These are phyloP conservation scores for Trichogramma pretiosum DNA, from an alignment of 1,140 invertebrate species.

Conservation along the genomic window DNA sequence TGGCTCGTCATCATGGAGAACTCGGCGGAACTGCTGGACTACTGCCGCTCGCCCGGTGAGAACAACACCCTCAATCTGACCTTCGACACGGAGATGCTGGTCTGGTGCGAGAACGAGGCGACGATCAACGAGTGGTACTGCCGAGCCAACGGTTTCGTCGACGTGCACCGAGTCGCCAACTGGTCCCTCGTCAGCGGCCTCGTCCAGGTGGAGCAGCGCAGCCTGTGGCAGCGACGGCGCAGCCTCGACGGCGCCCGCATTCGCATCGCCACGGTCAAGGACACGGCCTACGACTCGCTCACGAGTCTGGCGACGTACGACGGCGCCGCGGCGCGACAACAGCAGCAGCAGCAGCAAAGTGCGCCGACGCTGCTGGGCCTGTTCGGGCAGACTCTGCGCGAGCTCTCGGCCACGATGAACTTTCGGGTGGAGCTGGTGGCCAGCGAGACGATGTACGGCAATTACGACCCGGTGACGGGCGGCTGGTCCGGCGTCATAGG, in stretches of 20 bases:
- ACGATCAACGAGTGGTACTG: conserved; percentile 11
- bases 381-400: conserved; percentile 1
- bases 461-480: background rate
- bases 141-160: background rate
- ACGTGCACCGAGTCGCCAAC: background rate
- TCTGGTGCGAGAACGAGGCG: conserved; percentile 5
- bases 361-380: background rate
- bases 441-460: background rate
- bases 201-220: background rate
- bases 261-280: conserved; percentile 7
- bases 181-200: background rate
- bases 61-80: conserved; percentile 7
- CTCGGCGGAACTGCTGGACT: background rate
- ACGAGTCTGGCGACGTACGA: background rate
- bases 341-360: no score
- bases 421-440: background rate
- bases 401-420: background rate
- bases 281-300: background rate
- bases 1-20: conserved; percentile 9
- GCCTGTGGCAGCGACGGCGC: background rate
- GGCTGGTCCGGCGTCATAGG: conserved; percentile 11
- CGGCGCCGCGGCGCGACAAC: background rate
- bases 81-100: conserved; percentile 4
- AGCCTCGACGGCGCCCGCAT: background rate
- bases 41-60: background rate